Evolutionary conservation across 2,888 invertebrate species (phyloP), one percentile per base, ranked within the genome.

Genomic region (Apodemia mormo): DNA sequence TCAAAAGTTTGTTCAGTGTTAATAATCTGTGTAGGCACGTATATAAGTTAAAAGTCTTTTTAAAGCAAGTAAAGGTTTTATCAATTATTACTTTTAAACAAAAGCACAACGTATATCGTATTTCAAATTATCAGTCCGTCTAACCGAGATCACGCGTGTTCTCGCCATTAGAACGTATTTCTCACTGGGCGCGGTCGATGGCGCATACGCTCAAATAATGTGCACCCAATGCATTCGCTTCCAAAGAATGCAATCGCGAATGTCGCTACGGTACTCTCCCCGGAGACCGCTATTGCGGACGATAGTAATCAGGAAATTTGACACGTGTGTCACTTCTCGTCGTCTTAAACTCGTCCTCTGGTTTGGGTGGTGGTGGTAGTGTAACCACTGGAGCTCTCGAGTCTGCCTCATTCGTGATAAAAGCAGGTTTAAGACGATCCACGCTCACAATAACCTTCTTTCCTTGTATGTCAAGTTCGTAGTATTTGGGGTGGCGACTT

Each of bases 261-360:
- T 8, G 10, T 49, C 66, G 52, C 66, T 8, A 71, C 68, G 67
- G 40, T 40, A 68, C 70, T 70, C 71, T 71, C 71, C 68, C 71
- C 52, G 30, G 71, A 71, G 73, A 73, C 71, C 67, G 66, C 69
- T 45, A 67, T 68, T 71, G 68, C 66, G 68, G 73, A 66, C 67
- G 70, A 65, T 69, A 72, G 58, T 54, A 68, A 10, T 72, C 69
- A 1, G 70, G 69, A 67, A 70, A 71, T 37, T 40, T 65, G 6
- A 72, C 70, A 1, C 14, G 64, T 9, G 68, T 49, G 1, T 67
- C 70, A 12, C 67, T 68, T 30, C 65, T 45, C 10, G 22, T 22
- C 52, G 40, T 66, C 29, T 54, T 69, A 12, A 54, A 43, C 12
- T 52, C 45, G 4, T 9, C 33, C 49, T 61, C 29, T 29, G 40